Evolutionary conservation across 2,797 vertebrate species (phyloP).

Genomic region (Siniperca undulata): DNA sequence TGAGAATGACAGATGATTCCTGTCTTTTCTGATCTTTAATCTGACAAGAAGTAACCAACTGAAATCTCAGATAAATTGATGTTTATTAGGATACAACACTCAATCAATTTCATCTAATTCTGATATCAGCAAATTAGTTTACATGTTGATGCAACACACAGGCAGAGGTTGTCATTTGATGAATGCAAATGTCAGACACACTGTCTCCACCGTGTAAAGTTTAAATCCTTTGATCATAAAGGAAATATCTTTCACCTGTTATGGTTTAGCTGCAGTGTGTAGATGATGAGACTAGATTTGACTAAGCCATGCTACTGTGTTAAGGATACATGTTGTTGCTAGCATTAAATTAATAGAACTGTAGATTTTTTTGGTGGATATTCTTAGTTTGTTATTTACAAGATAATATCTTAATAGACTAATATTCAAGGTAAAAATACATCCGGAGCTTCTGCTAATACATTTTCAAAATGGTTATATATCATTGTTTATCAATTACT

Average conservation of each 20-base stretch:
- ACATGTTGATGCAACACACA: not conserved
- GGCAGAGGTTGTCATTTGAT: not conserved
- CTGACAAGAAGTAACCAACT: not conserved
- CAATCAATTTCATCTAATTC: not conserved
- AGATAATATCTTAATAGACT: not conserved
- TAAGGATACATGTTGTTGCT: not conserved
- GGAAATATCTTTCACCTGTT: conserved; percentile 20
- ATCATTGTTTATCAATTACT: not conserved
- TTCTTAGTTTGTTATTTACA: not conserved
- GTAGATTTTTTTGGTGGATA: not conserved
- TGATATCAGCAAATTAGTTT: not conserved
- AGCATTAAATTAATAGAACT: not conserved
- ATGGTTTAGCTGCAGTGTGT: conserved; percentile 7
- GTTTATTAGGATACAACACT: not conserved
- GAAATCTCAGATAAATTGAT: not conserved
- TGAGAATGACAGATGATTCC: not conserved
- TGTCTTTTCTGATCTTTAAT: not conserved
- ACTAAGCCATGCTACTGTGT: not conserved
- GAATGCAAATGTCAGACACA: not conserved
- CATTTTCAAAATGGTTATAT: not conserved
- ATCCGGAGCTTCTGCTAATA: not conserved
- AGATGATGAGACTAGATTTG: not conserved
- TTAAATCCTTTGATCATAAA: conserved; percentile 2
- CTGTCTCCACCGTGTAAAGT: not conserved
- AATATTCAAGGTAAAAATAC: not conserved